Evolutionary conservation across 1,140 invertebrate species (phyloP).

Genomic region (Varroa destructor): DNA sequence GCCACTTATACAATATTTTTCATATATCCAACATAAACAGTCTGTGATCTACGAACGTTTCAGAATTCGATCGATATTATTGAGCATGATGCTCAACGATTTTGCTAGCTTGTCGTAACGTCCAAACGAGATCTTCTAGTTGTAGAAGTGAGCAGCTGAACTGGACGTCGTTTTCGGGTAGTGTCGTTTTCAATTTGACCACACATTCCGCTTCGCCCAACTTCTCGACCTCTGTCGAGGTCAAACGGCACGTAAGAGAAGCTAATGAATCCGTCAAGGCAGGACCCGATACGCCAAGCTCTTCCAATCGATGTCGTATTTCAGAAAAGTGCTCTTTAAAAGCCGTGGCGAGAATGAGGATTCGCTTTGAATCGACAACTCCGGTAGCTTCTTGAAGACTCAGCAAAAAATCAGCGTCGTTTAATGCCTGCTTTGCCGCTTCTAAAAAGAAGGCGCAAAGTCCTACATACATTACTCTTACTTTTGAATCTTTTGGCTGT

Average conservation of each 20-base stretch:
- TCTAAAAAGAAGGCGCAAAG: background rate
- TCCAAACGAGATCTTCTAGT: conserved; percentile 17
- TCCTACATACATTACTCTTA: background rate
- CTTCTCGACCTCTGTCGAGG: conserved; percentile 16
- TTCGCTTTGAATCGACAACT: conserved; percentile 16
- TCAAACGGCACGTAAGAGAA: background rate
- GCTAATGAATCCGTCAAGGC: background rate
- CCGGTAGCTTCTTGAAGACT: background rate
- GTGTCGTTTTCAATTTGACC: background rate
- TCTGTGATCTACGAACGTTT: too few species aligned
- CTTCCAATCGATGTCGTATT: background rate
- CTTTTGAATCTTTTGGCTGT: background rate
- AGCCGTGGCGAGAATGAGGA: background rate
- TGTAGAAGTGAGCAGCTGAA: conserved; percentile 1
- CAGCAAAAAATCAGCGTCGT: background rate
- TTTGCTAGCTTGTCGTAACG: conserved; percentile 15
- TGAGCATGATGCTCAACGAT: conserved; percentile 4
- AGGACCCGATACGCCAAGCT: background rate
- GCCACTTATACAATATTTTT: too few species aligned
- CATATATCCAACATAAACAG: too few species aligned
- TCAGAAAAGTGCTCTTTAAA: background rate
- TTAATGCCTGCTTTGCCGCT: background rate
- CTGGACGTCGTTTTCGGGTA: conserved; percentile 3
- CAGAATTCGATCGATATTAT: background rate
- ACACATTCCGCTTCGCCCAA: background rate